phyloP scores from a whole-genome alignment of 2,888 invertebrate genomes.

The Terebella lapidaria region DNA sequence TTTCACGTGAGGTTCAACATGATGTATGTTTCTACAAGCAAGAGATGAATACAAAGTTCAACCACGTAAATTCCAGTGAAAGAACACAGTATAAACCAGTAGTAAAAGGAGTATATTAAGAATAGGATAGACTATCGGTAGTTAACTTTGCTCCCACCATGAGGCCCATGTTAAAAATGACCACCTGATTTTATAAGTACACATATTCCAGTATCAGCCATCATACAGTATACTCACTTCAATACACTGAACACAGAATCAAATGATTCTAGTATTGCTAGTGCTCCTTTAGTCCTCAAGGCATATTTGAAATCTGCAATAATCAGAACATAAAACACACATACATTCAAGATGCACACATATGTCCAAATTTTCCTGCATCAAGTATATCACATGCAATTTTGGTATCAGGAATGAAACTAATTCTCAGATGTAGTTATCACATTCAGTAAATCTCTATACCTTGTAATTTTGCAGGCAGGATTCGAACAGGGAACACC shows the following conservation, averaged over 20 bases:
- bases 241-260: conserved; percentile 46
- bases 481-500: conserved; percentile 34
- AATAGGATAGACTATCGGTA: neutral
- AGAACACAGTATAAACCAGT: too few relatives aligned
- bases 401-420: too few relatives aligned
- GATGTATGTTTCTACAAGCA: conserved; percentile 32
- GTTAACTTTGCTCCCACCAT: too few relatives aligned
- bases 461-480: conserved; percentile 43
- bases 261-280: conserved; percentile 37
- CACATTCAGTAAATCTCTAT: conserved; percentile 4
- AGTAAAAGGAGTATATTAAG: too few relatives aligned
- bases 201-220: too few relatives aligned
- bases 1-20: conserved; percentile 30
- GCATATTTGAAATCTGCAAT: conserved; percentile 36
- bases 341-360: neutral
- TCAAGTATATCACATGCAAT: too few relatives aligned
- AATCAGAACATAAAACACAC: neutral
- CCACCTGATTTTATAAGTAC: too few relatives aligned
- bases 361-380: too few relatives aligned
- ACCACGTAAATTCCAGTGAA: too few relatives aligned
- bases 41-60: too few relatives aligned
- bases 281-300: conserved; percentile 31
- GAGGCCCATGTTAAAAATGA: too few relatives aligned
- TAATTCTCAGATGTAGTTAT: too few relatives aligned
- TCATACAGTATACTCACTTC: conserved; percentile 30